A percentile compares a stretch with the other conserved stretches of the same genome.
These are phyloP conservation scores for Petrosia ficiformis DNA, from an alignment of 37 sponge, comb jelly and placozoan species.

Conservation along the genomic window DNA sequence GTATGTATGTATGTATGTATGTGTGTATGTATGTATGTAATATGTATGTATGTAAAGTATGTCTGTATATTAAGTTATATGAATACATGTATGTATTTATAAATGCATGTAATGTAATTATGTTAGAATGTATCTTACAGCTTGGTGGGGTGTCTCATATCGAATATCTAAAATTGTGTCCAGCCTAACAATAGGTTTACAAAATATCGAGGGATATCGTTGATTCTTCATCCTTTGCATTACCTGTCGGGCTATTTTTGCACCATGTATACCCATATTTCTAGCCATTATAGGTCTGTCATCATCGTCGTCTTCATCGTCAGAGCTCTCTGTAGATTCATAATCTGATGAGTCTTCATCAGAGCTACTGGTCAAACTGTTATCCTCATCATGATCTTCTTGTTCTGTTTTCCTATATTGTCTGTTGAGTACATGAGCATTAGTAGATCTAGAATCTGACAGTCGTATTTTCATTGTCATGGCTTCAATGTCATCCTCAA, in stretches of 20 bases:
- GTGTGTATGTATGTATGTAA: too few relatives aligned
- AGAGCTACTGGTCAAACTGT: background rate
- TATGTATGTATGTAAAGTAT: too few relatives aligned
- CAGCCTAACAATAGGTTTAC: slow-evolving; percentile 23
- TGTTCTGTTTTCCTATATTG: background rate
- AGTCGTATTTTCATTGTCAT: too few relatives aligned
- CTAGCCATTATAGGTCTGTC: slow-evolving; percentile 43
- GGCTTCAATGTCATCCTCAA: too few relatives aligned
- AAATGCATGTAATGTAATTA: background rate
- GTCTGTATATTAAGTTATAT: too few relatives aligned
- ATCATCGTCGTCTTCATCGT: background rate
- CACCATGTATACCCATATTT: slow-evolving; percentile 21
- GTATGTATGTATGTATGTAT: too few relatives aligned
- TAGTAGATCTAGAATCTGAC: too few relatives aligned
- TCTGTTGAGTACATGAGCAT: background rate
- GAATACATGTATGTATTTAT: too few relatives aligned
- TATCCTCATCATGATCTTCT: background rate
- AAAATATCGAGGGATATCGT: slow-evolving; percentile 34
- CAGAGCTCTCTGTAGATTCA: background rate
- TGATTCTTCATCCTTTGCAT: background rate
- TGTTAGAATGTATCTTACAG: slow-evolving; percentile 28
- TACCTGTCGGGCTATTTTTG: slow-evolving; percentile 1
- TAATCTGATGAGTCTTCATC: background rate
- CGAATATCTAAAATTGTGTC: slow-evolving; percentile 37
- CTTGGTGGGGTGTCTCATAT: slow-evolving; percentile 38